Evolutionary conservation across 1,140 invertebrate genomes (phyloP), one percentile per base, ranked within the genome.

Genomic region (Drosophila sproati): DNA sequence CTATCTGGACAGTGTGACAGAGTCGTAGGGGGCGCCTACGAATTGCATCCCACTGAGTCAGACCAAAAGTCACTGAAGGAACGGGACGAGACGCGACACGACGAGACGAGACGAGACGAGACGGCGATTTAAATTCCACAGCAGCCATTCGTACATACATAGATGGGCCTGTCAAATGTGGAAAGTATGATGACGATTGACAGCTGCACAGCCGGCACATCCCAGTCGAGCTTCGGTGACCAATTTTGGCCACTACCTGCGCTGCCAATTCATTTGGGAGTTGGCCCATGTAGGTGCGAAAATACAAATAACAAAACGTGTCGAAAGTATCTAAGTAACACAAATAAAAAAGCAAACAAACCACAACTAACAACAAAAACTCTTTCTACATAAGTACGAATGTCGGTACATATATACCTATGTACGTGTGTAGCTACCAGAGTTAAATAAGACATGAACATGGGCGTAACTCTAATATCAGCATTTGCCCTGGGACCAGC

Each of bases 31-130:
- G 85, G 85, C 86, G 81, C 85, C 85, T 89, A 90, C 86, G 81
- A 89, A 89, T 85, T 85, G 85, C 85, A 85, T 85, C 85, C 85
- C 85, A 89, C 85, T 89, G 85, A 89, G 85, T 89, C 85, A 89
- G 70, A 28, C 6, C 34, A 64, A 12, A 35, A 61, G 32, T 4
- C 32, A 32, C 37, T 55, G 28, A 4, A 37, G 29, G 6, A 3
- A 54, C 51, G 34, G 35, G 47, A 35, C 62, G 39, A 8, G 39
- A 39, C 43, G 35, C 20, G 39, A 39, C 43, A 35, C 20, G 28
- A 6, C 50, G 12, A 5, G 6, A 54, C 51, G 34, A 45, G 50
- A 34, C 63, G 41, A 10, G 43, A 37, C 47, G 32, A 67, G 72
- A 77, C 81, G 63, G 52, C 78, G 75, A 80, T 87, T 81, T 71